Conservation (phyloP, 2,113 vertebrate species). For the Emydocephalus ijimae region DNA sequence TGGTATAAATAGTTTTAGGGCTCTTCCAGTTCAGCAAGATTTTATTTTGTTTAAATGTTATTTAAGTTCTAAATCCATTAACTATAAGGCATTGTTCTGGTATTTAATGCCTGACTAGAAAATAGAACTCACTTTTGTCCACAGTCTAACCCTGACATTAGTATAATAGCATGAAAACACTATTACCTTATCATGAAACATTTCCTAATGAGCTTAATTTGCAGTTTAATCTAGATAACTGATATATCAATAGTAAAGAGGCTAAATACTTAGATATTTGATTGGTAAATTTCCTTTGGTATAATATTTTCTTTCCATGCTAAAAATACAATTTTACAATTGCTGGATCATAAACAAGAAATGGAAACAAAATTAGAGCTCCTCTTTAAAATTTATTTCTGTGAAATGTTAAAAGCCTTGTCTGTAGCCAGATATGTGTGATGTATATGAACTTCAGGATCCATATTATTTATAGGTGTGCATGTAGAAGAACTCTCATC, state of each 20-base stretch:
- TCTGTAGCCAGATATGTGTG: neutral
- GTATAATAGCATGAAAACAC: constrained; percentile 32
- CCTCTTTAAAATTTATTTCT: neutral
- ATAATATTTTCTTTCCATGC: constrained; percentile 9
- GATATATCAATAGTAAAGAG: constrained; percentile 31
- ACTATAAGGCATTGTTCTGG: constrained; percentile 21
- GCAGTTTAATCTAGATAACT: constrained; percentile 52
- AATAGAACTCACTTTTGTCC: constrained; percentile 24
- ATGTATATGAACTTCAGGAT: neutral
- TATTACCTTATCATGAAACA: constrained; percentile 35
- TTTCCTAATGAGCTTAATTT: constrained; percentile 53
- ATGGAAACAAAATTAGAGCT: neutral
- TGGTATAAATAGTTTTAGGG: constrained; percentile 36
- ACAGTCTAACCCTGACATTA: constrained; percentile 1
- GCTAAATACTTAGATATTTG: constrained; percentile 32
- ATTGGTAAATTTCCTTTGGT: neutral
- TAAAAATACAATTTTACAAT: neutral
- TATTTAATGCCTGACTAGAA: constrained; percentile 31
- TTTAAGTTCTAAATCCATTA: constrained; percentile 21
- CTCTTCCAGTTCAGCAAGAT: constrained; percentile 41
- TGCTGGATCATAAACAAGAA: neutral
- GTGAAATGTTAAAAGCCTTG: neutral
- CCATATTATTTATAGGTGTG: neutral
- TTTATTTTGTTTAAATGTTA: constrained; percentile 40
- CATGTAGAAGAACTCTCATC: neutral